phyloP scores from a whole-genome alignment of 2,888 invertebrate genomes.

The Mycalesis mineus region DNA sequence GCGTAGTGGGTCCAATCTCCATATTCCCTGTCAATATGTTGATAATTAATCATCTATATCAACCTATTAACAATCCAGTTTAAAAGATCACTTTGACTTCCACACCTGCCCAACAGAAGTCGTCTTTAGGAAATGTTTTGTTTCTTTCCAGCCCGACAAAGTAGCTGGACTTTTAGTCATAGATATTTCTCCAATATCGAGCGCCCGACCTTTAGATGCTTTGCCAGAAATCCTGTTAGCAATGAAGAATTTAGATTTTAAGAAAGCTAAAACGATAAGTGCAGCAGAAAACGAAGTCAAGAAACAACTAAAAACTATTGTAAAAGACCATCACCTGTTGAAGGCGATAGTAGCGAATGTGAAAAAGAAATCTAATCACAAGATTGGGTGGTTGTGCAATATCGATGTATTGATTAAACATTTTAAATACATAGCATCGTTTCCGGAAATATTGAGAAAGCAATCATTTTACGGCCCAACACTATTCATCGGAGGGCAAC shows the following conservation, averaged over 20 bases:
- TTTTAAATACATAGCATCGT: conserved; percentile 79
- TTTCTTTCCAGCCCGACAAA: conserved; percentile 61
- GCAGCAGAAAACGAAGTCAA: conserved; percentile 42
- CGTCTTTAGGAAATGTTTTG: background rate
- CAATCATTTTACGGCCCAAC: conserved; percentile 81
- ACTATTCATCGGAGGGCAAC: conserved; percentile 89
- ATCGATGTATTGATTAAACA: conserved; percentile 81
- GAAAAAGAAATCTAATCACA: conserved; percentile 56
- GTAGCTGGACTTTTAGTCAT: conserved; percentile 81
- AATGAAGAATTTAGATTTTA: conserved; percentile 52
- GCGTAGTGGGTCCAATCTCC: too few relatives aligned
- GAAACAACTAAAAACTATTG: conserved; percentile 39
- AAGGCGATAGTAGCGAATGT: conserved; percentile 70
- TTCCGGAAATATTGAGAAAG: conserved; percentile 69
- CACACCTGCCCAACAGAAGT: too few relatives aligned
- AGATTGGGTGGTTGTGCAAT: conserved; percentile 86
- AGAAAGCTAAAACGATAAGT: conserved; percentile 37
- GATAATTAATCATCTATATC: too few relatives aligned
- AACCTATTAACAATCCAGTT: too few relatives aligned
- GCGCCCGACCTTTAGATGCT: conserved; percentile 64
- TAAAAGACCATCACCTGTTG: conserved; percentile 79
- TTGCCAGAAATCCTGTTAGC: conserved; percentile 80
- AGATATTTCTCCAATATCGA: conserved; percentile 81
- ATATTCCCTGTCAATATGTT: too few relatives aligned
- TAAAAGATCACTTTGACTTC: too few relatives aligned